Conservation (phyloP, 2,888 invertebrate genomes). For the Cistogaster globosa region DNA sequence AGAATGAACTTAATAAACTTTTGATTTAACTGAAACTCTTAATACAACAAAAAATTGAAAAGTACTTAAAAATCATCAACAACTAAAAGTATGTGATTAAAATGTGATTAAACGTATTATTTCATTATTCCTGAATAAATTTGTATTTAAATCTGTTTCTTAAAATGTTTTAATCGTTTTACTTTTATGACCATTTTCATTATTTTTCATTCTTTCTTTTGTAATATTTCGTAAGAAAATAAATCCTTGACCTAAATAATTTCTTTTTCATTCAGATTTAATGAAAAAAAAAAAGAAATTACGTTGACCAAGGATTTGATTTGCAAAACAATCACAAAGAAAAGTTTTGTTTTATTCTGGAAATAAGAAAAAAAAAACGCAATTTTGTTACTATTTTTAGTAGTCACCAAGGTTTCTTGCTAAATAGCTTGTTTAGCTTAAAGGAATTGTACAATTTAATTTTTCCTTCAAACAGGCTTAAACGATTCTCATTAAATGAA, state of each 20-base stretch:
- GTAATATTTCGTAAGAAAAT: slow-evolving; percentile 16
- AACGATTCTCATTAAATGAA: too few species aligned
- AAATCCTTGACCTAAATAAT: slow-evolving; percentile 70
- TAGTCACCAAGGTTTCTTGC: too few species aligned
- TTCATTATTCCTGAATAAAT: slow-evolving; percentile 16
- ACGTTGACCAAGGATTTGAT: slow-evolving; percentile 60
- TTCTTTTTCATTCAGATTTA: slow-evolving; percentile 30
- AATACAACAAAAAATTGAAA: background rate
- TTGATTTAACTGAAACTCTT: slow-evolving; percentile 2
- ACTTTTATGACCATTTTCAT: background rate
- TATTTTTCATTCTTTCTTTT: slow-evolving; percentile 8
- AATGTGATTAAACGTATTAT: slow-evolving; percentile 5
- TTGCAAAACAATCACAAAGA: slow-evolving; percentile 1
- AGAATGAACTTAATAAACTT: slow-evolving; percentile 61
- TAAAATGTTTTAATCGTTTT: background rate
- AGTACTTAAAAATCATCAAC: background rate
- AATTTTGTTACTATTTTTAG: too few species aligned
- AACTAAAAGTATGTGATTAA: slow-evolving; percentile 1
- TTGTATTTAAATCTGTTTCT: slow-evolving; percentile 8
- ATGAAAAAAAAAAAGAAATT: background rate
- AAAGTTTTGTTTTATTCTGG: background rate
- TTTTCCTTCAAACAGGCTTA: too few species aligned
- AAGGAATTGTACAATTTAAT: too few species aligned
- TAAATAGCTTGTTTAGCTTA: too few species aligned
- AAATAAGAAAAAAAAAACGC: too few species aligned